Base-by-base conservation (phyloP, 2,797 vertebrate genomes). In the Hafferia zeledoni region DNA sequence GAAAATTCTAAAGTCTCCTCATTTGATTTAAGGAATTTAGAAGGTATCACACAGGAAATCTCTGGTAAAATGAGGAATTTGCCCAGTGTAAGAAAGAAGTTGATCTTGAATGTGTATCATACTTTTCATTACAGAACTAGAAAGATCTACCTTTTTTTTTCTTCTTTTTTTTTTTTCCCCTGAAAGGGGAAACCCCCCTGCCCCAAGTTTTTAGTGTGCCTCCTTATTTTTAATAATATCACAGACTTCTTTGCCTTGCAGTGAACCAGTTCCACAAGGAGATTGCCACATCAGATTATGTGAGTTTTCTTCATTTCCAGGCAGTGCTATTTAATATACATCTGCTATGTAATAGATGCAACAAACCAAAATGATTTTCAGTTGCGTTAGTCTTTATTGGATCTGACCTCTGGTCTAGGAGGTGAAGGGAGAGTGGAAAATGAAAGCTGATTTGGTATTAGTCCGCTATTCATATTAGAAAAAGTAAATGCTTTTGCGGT, bases 391-490 rank as follows among this genome's bases (percentile, higher is more conserved):
- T 86, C 87, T 97, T 97, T 97, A 98, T 98, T 97, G 94, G 91
- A 97, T 96, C 85, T 98, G 97, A 97, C 97, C 97, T 97, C 95
- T 96, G 94, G 95, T 97, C 86, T 84, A 97, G 95, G 94, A 96
- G 95, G 96, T 97, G 93, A 96, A 97, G 96, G 94, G 95, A 97
- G 93, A 97, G 97, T 97, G 97, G 96, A 98, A 98, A 98, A 97
- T 97, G 97, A 98, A 98, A 97, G 96, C 95, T 98, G 97, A 98
- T 98, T 98, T 97, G 96, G 91, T 98, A 98, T 98, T 98, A 98
- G 96, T 89, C 94, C 96, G 96, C 96, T 93, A 97, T 97, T 98
- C 98, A 96, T 96, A 97, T 96, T 98, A 98, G 97, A 97, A 98
- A 98, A 98, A 97, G 97, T 97, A 98, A 98, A 97, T 97, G 96